Base-by-base conservation (phyloP, 1,140 invertebrate genomes). In the Bombus vancouverensis region DNA sequence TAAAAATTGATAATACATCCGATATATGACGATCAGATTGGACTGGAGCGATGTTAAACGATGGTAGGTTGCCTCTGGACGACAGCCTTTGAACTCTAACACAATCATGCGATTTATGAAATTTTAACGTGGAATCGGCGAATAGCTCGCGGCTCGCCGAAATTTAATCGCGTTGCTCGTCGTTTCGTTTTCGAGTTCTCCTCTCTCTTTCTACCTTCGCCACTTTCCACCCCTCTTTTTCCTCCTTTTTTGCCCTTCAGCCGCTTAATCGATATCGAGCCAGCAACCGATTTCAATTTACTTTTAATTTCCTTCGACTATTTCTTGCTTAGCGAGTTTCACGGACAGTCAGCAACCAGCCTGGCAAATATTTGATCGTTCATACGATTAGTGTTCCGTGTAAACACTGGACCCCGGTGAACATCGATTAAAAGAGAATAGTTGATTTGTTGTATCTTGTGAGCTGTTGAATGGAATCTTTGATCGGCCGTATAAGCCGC, bases 221-320 rank as follows among this genome's bases (percentile, higher is more conserved):
- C 25, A n/a, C 47, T 53, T 22, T 57, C 15, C 25, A 22, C 47
- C 13, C 62, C 53, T 32, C n/a, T 62, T 18, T 34, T n/a, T 15
- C 13, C 15, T 28, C 9, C 3, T 9, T 15, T 15, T 57, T 25
- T 37, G 12, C 47, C 53, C 28, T n/a, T 62, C 37, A 25, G 25
- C 22, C 59, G 68, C 32, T 70, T 62, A 53, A 85, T 85, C 83
- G 68, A 73, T 72, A 70, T 53, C 53, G 34, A 15, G 3, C 70
- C 47, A 62, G 47, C 37, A 62, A 72, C 53, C 76, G 76, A 84
- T 70, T 72, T 78, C 76, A 79, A 72, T 68, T 88, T 85, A 89
- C 83, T 89, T 89, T 89, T 88, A 89, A 89, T 89, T 88, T 83
- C 87, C 81, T 76, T 77, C 70, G 88, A 86, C 72, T 57, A 79